Evolutionary conservation across 1,140 invertebrate genomes (phyloP), one percentile per base, ranked within the genome.

Genomic region (Drosophila santomea): DNA sequence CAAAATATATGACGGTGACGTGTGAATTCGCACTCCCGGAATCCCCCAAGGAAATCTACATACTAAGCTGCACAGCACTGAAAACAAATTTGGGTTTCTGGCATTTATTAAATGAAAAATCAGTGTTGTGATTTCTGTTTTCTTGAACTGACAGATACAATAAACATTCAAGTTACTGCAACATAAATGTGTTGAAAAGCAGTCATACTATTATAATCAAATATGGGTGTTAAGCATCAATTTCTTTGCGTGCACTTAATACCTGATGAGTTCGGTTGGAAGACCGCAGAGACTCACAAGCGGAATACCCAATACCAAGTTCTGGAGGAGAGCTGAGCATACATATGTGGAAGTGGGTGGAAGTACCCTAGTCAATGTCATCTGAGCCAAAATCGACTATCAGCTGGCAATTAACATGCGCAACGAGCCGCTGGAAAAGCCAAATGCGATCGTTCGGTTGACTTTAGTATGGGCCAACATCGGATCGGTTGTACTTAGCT

Each of bases 401-500:
- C 58, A 51, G 41, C 28, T 20, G 63, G 71, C 54, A 74, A 86
- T 86, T 89, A 86, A 59, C 79, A 86, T 86, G 83, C 83, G 67
- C 67, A 59, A 60, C 72, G 54, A 51, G 17, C 72, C 64, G 67
- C 54, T 61, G 25, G 55, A 63, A 72, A 58, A 10, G 57, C 62
- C 35, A 36, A 47, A 36, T 59, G 12, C 36, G 39, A 44, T 3
- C n/a, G 4, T 8, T 25, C n/a, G 4, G 14, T 12, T 20, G 44
- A 25, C 28, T 32, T 32, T 32, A 10, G 20, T 58, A 58, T 67
- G 56, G 57, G 57, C 55, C 62, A 76, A 72, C 58, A 67, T 39
- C 58, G 28, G 15, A 63, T 44, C 58, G 36, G 23, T 44, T 10
- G 43, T 15, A 32, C 44, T 69, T 50, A 55, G 17, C 68, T 41